Base-by-base conservation (phyloP, 2,888 invertebrate genomes). In the Plagiodera versicolora region DNA sequence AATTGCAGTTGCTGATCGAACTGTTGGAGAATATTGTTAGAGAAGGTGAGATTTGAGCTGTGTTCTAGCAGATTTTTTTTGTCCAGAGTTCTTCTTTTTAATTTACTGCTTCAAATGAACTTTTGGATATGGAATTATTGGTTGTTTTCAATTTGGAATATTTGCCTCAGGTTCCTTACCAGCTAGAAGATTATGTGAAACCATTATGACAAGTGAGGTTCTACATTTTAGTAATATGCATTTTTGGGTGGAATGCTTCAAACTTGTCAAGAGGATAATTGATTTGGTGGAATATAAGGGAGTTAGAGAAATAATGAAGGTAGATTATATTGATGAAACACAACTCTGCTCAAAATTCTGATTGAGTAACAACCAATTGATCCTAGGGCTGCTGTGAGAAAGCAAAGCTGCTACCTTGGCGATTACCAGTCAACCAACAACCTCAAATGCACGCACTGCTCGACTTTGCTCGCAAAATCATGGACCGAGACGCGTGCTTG, bases 231-330 rank as follows among this genome's bases (percentile, higher is more conserved):
- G 88, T 67, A 89, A 93, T 77, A 87, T 89, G 67, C 89, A 91
- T 67, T 95, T 93, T 80, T 98, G 97, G 96, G 88, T 92, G 53
- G 90, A 92, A 79, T 89, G 91, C 74, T 96, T 98, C 77, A 85
- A 86, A 68, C 82, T 97, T 3, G 89, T 98, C 56, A 85, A 90
- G 69, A 89, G 88, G 77, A 89, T 95, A 46, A 92, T 98, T 72
- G 90, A 91, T 39, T 90, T 92, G 59, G 96, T 97, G 1, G 95
- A 97, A 79, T 98, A 98, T 77, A 98, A 98, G 82, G 97, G 94
- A 14, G 94, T 95, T 0, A 82, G 94, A 68, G 94, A 94, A 83
- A 91, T 95, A 60, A 93, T 95, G 92, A 94, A 93, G 84, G 91
- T 89, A 79, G 74, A 74, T 58, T 19, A 10, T 8, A 6, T 39